Evolutionary conservation across 2,797 vertebrate species (phyloP).

Genomic region (Threskiornis aethiopicus): DNA sequence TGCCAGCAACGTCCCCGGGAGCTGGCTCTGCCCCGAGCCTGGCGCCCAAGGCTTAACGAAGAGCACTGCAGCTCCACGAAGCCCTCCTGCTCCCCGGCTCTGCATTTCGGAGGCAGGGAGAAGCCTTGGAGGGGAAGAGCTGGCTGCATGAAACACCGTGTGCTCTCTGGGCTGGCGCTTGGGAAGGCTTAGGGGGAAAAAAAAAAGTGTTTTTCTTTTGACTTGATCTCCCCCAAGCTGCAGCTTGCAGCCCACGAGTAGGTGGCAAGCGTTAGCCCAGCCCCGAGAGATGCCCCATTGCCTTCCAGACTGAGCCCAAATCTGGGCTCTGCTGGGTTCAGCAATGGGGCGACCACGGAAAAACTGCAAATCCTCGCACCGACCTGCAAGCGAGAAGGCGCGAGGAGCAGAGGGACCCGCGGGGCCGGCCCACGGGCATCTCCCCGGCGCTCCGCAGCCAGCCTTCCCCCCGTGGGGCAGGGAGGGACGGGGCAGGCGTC

Average conservation of each 20-base stretch:
- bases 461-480: neutral
- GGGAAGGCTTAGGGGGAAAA: neutral
- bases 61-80: neutral
- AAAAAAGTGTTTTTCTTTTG: neutral
- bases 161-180: neutral
- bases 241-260: neutral
- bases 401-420: accelerated
- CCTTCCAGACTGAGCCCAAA: neutral
- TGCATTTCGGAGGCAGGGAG: accelerated
- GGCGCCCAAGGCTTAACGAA: neutral
- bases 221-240: neutral
- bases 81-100: neutral
- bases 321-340: neutral
- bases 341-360: accelerated
- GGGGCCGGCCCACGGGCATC: neutral
- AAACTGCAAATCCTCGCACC: neutral
- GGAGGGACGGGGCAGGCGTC: neutral
- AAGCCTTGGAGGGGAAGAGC: neutral
- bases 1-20: neutral
- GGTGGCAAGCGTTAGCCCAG: accelerated
- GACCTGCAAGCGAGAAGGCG: neutral
- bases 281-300: neutral
- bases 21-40: neutral
- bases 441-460: neutral
- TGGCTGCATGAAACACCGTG: neutral